Evolutionary conservation across 2,888 invertebrate species (phyloP), one percentile per base, ranked within the genome.

Genomic region (Hyalella azteca): DNA sequence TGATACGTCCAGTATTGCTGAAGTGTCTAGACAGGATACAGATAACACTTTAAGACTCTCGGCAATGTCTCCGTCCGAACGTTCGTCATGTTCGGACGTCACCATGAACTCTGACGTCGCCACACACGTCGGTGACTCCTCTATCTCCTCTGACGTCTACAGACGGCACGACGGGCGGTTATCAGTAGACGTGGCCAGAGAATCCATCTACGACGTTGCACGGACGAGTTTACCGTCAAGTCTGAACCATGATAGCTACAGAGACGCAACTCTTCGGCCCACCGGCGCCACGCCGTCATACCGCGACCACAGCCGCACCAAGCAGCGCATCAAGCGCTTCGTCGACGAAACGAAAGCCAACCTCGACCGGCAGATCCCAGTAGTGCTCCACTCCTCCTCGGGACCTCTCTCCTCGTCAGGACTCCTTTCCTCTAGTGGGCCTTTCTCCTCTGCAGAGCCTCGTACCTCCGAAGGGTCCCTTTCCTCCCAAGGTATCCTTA

Each of bases 311-410:
- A 90, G 89, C 85, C 90, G 89, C 85, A 91, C 89, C 84, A 91
- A 92, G 9, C 91, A 92, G 85, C 89, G 92, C 83, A 90, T 92
- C 79, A 90, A 92, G 86, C 86, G 93, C 87, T 93, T 94, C 88
- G 93, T 93, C 87, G 90, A 93, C 87, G 94, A 94, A 88, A 92
- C 93, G 2, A 91, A 92, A 88, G 91, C 93, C 79, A 91, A 93
- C 90, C 88, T 94, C 32, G 49, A 59, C 45, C 32, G 36, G 39
- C n/a, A 66, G 11, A 13, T n/a, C 29, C 11, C 36, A 11, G 66
- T 66, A 78, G 81, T 66, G n/a, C 66, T 86, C 87, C 13, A 87
- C 87, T 79, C 86, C 87, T 81, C 86, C 87, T 45, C 87, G 88
- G 81, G 87, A 87, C n/a, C 87, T 87, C 83, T 36, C 29, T 77